phyloP scores from a whole-genome alignment of 2,113 vertebrate species.

The Sisor rabdophorus region DNA sequence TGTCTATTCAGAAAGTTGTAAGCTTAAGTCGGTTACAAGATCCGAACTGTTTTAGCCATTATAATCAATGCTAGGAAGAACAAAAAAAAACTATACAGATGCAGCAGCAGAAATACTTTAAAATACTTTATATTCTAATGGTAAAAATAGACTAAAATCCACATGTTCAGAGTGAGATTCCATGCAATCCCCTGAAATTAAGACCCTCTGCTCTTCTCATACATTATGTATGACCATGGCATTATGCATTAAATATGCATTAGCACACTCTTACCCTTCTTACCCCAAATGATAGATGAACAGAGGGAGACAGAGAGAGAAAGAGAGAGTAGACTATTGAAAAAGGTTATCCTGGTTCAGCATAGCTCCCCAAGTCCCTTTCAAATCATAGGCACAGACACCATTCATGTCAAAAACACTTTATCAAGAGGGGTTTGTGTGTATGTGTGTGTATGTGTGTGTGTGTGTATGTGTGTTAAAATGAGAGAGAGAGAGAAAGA shows the following conservation, averaged over 20 bases:
- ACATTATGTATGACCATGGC: conserved; percentile 40
- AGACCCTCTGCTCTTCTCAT: conserved; percentile 5
- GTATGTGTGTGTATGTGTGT: no score
- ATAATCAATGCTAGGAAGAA: not conserved
- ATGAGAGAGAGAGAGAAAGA: not conserved
- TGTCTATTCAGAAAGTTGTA: not conserved
- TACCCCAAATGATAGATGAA: not conserved
- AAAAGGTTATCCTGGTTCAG: conserved; percentile 35
- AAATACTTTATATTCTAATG: not conserved
- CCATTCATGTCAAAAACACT: conserved; percentile 33
- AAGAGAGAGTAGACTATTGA: not conserved
- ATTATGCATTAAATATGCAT: conserved; percentile 46
- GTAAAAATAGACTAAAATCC: not conserved
- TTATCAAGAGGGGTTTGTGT: conserved; percentile 1
- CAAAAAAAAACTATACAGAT: not conserved
- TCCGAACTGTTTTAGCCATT: not conserved
- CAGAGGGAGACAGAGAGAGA: not conserved
- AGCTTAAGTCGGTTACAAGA: not conserved
- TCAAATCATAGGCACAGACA: conserved; percentile 40
- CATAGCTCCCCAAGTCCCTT: conserved; percentile 22
- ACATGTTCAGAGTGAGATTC: conserved; percentile 15
- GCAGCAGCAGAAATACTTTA: not conserved
- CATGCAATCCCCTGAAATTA: conserved; percentile 8
- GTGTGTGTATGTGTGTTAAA: no score
- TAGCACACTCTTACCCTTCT: conserved; percentile 12